Evolutionary conservation across 92 coral and sea anemone species (phyloP).

Genomic region (Phenganax subtilis): DNA sequence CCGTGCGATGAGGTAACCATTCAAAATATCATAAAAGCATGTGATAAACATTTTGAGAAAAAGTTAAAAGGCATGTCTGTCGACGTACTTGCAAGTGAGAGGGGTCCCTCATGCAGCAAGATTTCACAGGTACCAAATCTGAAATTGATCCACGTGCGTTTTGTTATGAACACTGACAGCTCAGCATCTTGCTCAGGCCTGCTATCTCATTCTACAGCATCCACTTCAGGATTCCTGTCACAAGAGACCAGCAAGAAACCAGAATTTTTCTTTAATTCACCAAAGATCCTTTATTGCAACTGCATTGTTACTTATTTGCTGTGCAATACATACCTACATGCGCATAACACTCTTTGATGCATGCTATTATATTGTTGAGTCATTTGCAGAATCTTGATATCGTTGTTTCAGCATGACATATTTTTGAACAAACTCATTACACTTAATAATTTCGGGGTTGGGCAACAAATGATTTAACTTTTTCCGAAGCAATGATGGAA

Average conservation of each 20-base stretch:
- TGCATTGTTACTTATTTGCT: not conserved
- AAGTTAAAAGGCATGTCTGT: not conserved
- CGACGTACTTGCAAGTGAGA: not conserved
- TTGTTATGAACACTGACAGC: not conserved
- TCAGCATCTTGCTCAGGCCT: no score
- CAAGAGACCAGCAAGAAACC: constrained; percentile 19
- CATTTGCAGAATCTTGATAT: not conserved
- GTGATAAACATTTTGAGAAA: not conserved
- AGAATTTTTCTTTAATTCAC: constrained; percentile 34
- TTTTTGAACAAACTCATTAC: not conserved
- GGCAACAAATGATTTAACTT: not conserved
- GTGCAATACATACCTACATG: constrained; percentile 1
- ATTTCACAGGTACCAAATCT: constrained; percentile 1
- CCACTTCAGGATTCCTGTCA: no score
- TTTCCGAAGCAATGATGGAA: not conserved
- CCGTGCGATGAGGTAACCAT: not conserved
- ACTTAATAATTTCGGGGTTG: not conserved
- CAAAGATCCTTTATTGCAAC: not conserved
- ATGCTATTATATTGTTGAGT: not conserved
- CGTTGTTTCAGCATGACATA: constrained; percentile 4
- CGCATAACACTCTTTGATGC: not conserved
- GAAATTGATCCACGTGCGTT: constrained; percentile 1
- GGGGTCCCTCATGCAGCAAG: constrained; percentile 10
- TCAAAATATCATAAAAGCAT: not conserved
- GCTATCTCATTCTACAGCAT: no score